These are phyloP conservation scores for Pipistrellus pygmaeus DNA, from an alignment of 2,797 vertebrate genomes.

Conservation along the genomic window DNA sequence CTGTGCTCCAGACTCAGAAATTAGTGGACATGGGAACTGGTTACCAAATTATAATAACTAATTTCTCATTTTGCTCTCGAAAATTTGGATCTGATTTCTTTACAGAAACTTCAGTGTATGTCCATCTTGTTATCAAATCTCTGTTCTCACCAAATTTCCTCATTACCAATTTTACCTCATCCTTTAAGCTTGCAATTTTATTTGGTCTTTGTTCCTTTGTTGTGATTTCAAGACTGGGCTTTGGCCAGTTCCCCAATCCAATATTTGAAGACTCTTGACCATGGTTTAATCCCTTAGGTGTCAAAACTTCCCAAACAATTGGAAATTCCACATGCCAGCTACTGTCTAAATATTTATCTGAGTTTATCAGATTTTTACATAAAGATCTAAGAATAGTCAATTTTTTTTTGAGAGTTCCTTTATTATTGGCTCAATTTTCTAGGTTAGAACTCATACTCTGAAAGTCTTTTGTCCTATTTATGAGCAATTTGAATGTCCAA, in stretches of 20 bases:
- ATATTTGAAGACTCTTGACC: not conserved
- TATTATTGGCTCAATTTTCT: conserved; percentile 29
- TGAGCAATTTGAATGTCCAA: not conserved
- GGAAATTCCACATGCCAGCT: not conserved
- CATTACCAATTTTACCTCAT: not conserved
- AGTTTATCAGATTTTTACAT: not conserved
- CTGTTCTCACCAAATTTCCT: not conserved
- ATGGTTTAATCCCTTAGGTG: not conserved
- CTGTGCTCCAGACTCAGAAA: not conserved
- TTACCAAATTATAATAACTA: not conserved
- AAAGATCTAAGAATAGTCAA: not conserved
- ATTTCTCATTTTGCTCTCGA: not conserved
- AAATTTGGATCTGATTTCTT: not conserved
- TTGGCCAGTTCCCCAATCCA: not conserved
- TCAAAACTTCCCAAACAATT: not conserved
- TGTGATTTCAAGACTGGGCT: not conserved
- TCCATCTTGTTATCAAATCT: not conserved
- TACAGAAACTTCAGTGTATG: not conserved
- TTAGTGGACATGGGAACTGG: not conserved
- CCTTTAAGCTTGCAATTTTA: not conserved
- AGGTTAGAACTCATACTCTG: conserved; percentile 1
- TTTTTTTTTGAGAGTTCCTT: not conserved
- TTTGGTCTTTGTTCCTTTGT: not conserved
- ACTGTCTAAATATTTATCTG: not conserved
- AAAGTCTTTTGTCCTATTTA: conserved; percentile 4